These are phyloP conservation scores for Anoplopoma fimbria DNA, from an alignment of 2,113 vertebrate species.

Conservation along the genomic window DNA sequence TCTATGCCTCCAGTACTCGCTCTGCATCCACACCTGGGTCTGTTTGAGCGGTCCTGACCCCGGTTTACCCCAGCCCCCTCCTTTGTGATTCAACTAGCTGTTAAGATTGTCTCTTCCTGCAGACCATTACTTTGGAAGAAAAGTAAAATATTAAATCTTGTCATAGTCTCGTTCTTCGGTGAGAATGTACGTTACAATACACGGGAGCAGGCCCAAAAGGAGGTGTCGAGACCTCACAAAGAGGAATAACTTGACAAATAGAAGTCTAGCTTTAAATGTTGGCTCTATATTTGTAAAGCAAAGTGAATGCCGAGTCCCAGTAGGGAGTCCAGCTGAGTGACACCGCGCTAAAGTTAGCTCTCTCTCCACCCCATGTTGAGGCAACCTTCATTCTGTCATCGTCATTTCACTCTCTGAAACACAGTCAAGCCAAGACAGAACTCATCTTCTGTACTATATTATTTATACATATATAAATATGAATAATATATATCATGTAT, in stretches of 20 bases:
- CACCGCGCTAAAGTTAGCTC: conserved; percentile 12
- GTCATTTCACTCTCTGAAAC: conserved; percentile 45
- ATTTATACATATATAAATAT: conserved; percentile 81
- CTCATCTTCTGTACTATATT: conserved; percentile 70
- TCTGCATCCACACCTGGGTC: conserved; percentile 10
- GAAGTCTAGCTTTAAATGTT: neutral
- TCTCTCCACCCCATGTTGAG: conserved; percentile 20
- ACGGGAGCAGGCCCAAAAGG: neutral
- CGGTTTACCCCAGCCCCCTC: neutral
- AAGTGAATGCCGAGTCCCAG: neutral
- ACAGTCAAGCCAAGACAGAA: conserved; percentile 56
- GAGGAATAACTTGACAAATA: neutral
- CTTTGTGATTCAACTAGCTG: conserved; percentile 35
- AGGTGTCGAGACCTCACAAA: conserved; percentile 1
- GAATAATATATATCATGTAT: conserved; percentile 77
- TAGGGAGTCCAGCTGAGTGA: conserved; percentile 17
- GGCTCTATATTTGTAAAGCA: neutral
- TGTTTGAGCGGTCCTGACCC: neutral
- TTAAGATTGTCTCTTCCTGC: conserved; percentile 40
- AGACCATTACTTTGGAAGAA: neutral
- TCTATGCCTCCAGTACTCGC: conserved; percentile 14
- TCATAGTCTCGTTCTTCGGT: conserved; percentile 40
- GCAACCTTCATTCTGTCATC: neutral
- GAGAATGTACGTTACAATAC: conserved; percentile 37
- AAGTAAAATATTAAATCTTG: neutral